A percentile compares a stretch with the other conserved stretches of the same genome.
phyloP scores from a whole-genome alignment of 2,113 vertebrate genomes.

The Piaya cayana region DNA sequence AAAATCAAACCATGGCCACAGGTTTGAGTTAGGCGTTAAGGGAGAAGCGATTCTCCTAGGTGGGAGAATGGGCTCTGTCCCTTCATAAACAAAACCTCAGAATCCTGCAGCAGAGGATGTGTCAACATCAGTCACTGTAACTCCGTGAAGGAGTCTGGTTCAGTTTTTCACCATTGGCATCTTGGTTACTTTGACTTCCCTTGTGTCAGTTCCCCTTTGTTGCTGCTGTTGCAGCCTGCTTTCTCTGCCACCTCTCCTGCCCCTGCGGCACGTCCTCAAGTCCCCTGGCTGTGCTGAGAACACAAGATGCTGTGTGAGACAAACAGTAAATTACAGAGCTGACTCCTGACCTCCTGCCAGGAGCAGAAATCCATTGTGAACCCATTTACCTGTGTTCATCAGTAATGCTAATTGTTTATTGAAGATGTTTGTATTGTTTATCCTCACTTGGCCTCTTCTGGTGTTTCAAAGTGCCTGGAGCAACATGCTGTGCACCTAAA shows the following conservation, averaged over 20 bases:
- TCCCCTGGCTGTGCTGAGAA: background rate
- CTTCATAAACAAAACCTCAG: accelerated
- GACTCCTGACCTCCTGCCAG: background rate
- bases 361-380: background rate
- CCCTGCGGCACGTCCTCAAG: accelerated
- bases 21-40: background rate
- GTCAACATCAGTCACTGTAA: background rate
- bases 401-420: background rate
- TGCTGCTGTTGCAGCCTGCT: accelerated
- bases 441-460: background rate
- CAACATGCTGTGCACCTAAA: background rate
- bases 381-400: background rate
- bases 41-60: background rate
- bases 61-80: background rate
- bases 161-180: background rate
- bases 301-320: background rate
- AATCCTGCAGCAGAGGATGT: background rate
- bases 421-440: background rate
- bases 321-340: background rate
- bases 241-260: background rate
- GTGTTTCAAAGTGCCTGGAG: background rate
- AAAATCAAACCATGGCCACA: background rate
- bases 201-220: background rate
- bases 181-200: background rate
- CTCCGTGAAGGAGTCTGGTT: background rate